Evolutionary conservation across 2,888 invertebrate genomes (phyloP).

Genomic region (Hirtodrosophila confusa): DNA sequence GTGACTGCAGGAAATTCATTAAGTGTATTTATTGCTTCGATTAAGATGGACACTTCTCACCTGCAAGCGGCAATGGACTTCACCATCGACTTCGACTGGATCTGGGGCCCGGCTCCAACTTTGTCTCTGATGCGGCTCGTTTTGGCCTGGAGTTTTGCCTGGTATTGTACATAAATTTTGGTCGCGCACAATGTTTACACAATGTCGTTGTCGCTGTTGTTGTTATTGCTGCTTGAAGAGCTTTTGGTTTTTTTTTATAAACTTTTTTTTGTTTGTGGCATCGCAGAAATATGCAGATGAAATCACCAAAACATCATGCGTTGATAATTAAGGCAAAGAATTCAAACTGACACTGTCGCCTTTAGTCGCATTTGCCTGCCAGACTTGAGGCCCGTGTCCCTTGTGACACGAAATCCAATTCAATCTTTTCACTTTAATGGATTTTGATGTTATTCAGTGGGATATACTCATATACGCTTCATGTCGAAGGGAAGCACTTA

Average conservation of each 20-base stretch:
- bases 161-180: slow-evolving; percentile 75
- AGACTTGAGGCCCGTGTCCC: slow-evolving; percentile 18
- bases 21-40: slow-evolving; percentile 81
- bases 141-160: slow-evolving; percentile 36
- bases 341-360: slow-evolving; percentile 71
- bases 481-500: slow-evolving; percentile 33
- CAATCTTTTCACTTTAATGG: slow-evolving; percentile 77
- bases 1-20: slow-evolving; percentile 80
- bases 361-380: slow-evolving; percentile 30
- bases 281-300: slow-evolving; percentile 73
- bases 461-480: slow-evolving; percentile 13
- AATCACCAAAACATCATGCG: slow-evolving; percentile 77
- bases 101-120: slow-evolving; percentile 8
- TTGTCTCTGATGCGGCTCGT: slow-evolving; percentile 15
- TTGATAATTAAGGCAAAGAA: slow-evolving; percentile 76
- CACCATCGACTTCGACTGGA: slow-evolving; percentile 25
- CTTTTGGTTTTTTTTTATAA: slow-evolving; percentile 18
- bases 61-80: slow-evolving; percentile 60
- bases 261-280: slow-evolving; percentile 35
- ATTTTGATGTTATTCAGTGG: slow-evolving; percentile 48
- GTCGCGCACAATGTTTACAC: slow-evolving; percentile 75
- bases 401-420: slow-evolving; percentile 68
- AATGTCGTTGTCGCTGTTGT: slow-evolving; percentile 58
- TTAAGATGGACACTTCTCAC: slow-evolving; percentile 81
- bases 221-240: slow-evolving; percentile 21